phyloP scores from a whole-genome alignment of 2,888 invertebrate species.

The Myopa testacea region DNA sequence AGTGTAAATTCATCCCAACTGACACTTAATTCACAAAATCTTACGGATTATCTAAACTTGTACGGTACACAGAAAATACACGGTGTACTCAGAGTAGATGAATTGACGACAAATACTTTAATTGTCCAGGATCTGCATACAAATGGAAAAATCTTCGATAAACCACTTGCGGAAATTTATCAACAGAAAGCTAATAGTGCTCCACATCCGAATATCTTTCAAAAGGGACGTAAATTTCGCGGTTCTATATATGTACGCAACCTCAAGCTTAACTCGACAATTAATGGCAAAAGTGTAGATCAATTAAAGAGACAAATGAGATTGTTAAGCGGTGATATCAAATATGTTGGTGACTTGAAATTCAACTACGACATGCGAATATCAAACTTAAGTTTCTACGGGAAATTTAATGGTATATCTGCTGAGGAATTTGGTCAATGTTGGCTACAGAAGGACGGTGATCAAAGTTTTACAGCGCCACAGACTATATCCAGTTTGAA shows the following conservation, averaged over 20 bases:
- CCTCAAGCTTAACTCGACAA: conserved; percentile 59
- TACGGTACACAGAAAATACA: conserved; percentile 52
- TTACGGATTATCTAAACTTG: conserved; percentile 49
- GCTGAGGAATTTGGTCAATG: conserved; percentile 65
- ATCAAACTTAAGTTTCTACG: conserved; percentile 66
- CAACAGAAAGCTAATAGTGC: conserved; percentile 48
- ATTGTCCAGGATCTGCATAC: conserved; percentile 53
- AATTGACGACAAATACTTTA: conserved; percentile 48
- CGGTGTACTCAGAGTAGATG: conserved; percentile 51
- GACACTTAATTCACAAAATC: conserved; percentile 37
- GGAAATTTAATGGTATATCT: conserved; percentile 67
- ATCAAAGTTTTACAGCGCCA: conserved; percentile 61
- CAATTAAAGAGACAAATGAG: conserved; percentile 57
- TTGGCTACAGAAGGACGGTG: conserved; percentile 64
- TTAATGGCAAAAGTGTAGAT: conserved; percentile 55
- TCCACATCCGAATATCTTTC: conserved; percentile 50
- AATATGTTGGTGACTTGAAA: conserved; percentile 60
- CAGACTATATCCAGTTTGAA: conserved; percentile 56
- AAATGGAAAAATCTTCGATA: conserved; percentile 54
- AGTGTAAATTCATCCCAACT: conserved; percentile 24
- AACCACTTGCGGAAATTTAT: conserved; percentile 50
- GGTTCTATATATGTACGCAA: conserved; percentile 63
- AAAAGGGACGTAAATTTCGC: conserved; percentile 51
- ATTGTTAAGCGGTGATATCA: conserved; percentile 59
- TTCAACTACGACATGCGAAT: conserved; percentile 61